A percentile compares a stretch with the other conserved stretches of the same genome.
phyloP scores from a whole-genome alignment of 2,888 invertebrate species.

The Cataglyphis albicans region DNA sequence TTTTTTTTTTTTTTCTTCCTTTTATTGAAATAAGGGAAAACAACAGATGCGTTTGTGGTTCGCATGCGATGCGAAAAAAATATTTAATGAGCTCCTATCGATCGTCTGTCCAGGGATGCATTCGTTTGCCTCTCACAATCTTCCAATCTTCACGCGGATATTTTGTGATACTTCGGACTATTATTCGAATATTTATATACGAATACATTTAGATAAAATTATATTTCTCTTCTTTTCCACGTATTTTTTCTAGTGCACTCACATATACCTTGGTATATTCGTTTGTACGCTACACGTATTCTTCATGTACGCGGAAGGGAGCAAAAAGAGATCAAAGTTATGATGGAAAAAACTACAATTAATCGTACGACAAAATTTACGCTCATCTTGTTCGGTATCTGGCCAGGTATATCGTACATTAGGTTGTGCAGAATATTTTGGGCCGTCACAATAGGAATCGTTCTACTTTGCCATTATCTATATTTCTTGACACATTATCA shows the following conservation, averaged over 20 bases:
- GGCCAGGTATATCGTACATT: conserved; percentile 11
- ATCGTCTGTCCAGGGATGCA: background rate
- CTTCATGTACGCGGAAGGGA: background rate
- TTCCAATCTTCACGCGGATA: background rate
- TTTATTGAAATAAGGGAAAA: background rate
- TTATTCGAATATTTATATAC: no score
- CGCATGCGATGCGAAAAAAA: conserved; percentile 27
- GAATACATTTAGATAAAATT: background rate
- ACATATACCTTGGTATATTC: background rate
- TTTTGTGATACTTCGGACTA: background rate
- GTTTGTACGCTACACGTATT: background rate
- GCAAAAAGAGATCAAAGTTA: background rate
- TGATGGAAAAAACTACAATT: conserved; percentile 5
- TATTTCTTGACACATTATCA: conserved; percentile 6
- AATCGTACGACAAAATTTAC: conserved; percentile 10
- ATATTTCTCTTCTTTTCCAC: background rate
- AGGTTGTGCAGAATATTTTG: conserved; percentile 22
- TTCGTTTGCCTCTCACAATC: conserved; percentile 3
- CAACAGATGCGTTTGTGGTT: background rate
- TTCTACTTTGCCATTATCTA: conserved; percentile 33
- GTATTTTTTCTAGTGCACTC: background rate
- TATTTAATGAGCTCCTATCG: conserved; percentile 44
- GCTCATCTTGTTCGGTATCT: conserved; percentile 30
- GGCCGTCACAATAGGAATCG: background rate
- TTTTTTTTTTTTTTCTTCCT: background rate